These are phyloP conservation scores for Temnothorax curvispinosus DNA, from an alignment of 1,140 invertebrate species.

Conservation along the genomic window DNA sequence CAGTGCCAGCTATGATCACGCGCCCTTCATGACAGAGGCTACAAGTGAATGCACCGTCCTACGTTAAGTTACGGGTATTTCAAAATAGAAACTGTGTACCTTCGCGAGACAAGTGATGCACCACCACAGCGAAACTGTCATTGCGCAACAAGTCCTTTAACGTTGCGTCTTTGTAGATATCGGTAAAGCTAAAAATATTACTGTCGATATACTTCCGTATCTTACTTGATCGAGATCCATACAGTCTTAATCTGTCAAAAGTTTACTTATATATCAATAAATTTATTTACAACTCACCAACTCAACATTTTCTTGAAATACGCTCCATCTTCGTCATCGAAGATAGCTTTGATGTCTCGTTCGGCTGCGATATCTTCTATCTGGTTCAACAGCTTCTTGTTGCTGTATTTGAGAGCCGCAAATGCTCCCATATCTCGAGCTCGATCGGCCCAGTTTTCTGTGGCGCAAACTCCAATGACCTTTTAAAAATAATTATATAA, in stretches of 20 bases:
- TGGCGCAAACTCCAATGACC: conserved; percentile 88
- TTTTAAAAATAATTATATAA: conserved; percentile 73
- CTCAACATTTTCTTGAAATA: conserved; percentile 86
- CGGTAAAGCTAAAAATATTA: conserved; percentile 80
- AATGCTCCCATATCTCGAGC: conserved; percentile 88
- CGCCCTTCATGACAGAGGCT: conserved; percentile 86
- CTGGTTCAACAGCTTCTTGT: conserved; percentile 85
- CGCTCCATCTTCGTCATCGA: conserved; percentile 87
- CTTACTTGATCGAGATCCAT: conserved; percentile 1
- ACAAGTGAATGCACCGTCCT: conserved; percentile 41
- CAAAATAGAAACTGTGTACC: conserved; percentile 65
- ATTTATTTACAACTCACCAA: conserved; percentile 82
- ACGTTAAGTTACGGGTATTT: conserved; percentile 11
- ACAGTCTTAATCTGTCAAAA: background rate
- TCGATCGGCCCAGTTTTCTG: conserved; percentile 86
- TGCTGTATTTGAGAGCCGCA: conserved; percentile 86
- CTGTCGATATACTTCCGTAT: background rate
- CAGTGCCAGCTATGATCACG: conserved; percentile 87
- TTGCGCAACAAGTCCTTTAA: conserved; percentile 78
- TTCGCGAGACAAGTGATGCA: conserved; percentile 81
- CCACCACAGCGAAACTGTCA: conserved; percentile 79
- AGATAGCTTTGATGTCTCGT: conserved; percentile 87
- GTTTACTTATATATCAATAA: background rate
- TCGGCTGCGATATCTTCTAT: conserved; percentile 86
- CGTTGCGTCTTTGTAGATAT: conserved; percentile 77